A percentile compares a stretch with the other conserved stretches of the same genome.
These are phyloP conservation scores for Semicossyphus pulcher DNA, from an alignment of 2,113 vertebrate species.

Conservation along the genomic window DNA sequence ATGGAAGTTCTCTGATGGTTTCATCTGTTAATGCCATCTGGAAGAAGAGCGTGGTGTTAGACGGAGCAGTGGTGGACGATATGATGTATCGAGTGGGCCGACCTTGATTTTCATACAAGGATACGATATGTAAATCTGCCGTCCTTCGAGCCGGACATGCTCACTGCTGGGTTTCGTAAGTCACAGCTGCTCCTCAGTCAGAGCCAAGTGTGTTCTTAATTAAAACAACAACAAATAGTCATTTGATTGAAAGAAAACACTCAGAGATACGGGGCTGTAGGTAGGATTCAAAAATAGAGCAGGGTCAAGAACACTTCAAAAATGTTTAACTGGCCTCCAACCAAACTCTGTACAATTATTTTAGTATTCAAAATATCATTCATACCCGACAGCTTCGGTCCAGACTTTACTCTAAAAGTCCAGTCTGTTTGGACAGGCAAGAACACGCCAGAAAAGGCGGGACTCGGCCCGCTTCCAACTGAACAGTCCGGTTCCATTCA, in stretches of 20 bases:
- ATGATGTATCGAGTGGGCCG: conserved; percentile 20
- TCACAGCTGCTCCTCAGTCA: conserved; percentile 32
- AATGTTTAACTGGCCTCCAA: too few relatives aligned
- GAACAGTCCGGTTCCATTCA: too few relatives aligned
- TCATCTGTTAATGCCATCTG: conserved; percentile 58
- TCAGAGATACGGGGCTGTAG: too few relatives aligned
- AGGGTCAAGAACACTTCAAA: too few relatives aligned
- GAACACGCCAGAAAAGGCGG: too few relatives aligned
- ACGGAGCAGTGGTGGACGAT: conserved; percentile 12
- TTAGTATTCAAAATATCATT: background rate
- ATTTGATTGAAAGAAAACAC: conserved; percentile 15
- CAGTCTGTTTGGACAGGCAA: too few relatives aligned
- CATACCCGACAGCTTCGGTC: too few relatives aligned
- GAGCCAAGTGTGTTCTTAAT: conserved; percentile 11
- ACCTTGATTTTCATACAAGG: conserved; percentile 50
- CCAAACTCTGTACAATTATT: background rate
- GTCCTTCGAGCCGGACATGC: conserved; percentile 25
- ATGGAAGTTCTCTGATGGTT: conserved; percentile 49
- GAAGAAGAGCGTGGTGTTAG: conserved; percentile 34
- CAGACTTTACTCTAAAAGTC: too few relatives aligned
- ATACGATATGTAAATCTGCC: conserved; percentile 42
- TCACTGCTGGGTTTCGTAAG: conserved; percentile 28
- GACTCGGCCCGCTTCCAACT: too few relatives aligned
- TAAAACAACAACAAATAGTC: conserved; percentile 13
- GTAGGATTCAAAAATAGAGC: too few relatives aligned